Percentiles rank a stretch among this genome's conserved stretches.
These are phyloP conservation scores for Cryptus viduatorius DNA, from an alignment of 2,888 invertebrate genomes.

Conservation along the genomic window DNA sequence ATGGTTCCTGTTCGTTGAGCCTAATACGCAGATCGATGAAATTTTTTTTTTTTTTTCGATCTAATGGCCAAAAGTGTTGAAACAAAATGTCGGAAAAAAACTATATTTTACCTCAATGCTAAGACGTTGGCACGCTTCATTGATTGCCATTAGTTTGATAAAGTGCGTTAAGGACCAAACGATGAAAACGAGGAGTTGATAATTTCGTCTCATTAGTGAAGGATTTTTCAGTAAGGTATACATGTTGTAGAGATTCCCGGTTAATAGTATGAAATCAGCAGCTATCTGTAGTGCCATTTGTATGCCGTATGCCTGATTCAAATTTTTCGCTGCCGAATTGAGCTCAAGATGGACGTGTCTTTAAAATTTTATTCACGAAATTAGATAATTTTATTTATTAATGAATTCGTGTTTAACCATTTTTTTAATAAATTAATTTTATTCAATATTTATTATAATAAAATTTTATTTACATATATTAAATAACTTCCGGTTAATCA, in stretches of 20 bases:
- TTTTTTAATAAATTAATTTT: too few relatives aligned
- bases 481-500: too few relatives aligned
- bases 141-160: constrained; percentile 21
- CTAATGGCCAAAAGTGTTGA: background rate
- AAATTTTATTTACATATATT: too few relatives aligned
- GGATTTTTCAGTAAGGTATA: background rate
- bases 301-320: constrained; percentile 36
- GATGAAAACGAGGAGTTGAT: background rate
- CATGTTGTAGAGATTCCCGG: constrained; percentile 38
- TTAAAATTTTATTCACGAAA: background rate
- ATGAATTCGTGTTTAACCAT: too few relatives aligned
- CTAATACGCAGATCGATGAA: background rate
- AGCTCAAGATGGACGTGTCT: constrained; percentile 67
- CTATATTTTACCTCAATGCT: constrained; percentile 43
- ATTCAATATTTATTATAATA: too few relatives aligned
- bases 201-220: background rate
- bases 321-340: constrained; percentile 19
- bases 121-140: constrained; percentile 32
- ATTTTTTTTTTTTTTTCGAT: background rate
- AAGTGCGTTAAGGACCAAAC: constrained; percentile 18
- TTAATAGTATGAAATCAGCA: constrained; percentile 41
- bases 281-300: constrained; percentile 46
- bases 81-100: background rate
- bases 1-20: constrained; percentile 48
- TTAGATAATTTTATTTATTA: too few relatives aligned